Evolutionary conservation across 2,113 vertebrate species (phyloP).

Genomic region (Martes martes): DNA sequence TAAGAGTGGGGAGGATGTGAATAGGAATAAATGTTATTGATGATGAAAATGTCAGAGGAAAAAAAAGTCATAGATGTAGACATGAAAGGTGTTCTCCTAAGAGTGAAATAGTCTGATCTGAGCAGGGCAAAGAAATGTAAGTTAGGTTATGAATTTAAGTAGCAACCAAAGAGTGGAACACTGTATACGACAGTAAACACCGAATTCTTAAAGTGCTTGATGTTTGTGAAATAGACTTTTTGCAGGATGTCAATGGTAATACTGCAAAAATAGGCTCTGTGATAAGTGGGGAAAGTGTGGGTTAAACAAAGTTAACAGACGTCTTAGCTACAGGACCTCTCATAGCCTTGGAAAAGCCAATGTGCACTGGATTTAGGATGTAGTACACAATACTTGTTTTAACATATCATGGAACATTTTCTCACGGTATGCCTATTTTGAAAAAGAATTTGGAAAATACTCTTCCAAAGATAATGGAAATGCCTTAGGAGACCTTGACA

Average conservation of each 20-base stretch:
- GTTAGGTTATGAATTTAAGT: background rate
- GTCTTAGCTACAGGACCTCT: background rate
- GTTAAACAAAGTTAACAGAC: background rate
- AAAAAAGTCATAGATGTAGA: background rate
- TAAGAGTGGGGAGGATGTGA: background rate
- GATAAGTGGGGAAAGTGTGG: background rate
- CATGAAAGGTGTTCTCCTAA: background rate
- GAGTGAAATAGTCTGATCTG: background rate
- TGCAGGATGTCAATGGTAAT: background rate
- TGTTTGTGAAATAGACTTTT: background rate
- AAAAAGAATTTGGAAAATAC: background rate
- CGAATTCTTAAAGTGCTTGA: background rate
- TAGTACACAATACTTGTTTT: background rate
- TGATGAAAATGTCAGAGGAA: background rate
- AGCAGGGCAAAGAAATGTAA: fast-evolving
- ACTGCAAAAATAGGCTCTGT: background rate
- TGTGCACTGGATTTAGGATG: background rate
- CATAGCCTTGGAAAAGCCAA: background rate
- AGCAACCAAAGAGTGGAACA: background rate
- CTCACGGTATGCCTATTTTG: background rate
- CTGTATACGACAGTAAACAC: background rate
- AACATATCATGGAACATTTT: background rate
- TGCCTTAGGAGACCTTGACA: background rate
- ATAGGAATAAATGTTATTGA: background rate
- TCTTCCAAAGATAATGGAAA: background rate